Conservation (phyloP, 2,888 invertebrate species). For the Epistrophe eligans region DNA sequence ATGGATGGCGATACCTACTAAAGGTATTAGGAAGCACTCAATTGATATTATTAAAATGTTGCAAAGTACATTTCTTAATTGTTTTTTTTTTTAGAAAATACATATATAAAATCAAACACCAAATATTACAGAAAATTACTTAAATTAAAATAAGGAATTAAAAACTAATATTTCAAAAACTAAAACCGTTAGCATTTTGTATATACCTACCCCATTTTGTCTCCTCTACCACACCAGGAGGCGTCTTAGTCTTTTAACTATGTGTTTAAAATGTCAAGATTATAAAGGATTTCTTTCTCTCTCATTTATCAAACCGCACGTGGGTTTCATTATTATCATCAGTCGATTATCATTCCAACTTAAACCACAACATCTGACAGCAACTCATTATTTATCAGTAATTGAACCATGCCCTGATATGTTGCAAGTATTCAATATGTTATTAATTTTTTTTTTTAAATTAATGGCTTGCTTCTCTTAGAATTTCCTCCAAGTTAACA, state of each 20-base stretch:
- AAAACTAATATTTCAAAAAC: too few species aligned
- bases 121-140: too few species aligned
- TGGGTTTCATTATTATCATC: background rate
- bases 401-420: slow-evolving; percentile 22
- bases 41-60: too few species aligned
- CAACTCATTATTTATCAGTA: slow-evolving; percentile 38
- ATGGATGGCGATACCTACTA: too few species aligned
- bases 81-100: too few species aligned
- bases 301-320: background rate
- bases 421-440: slow-evolving; percentile 3
- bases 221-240: background rate
- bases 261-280: background rate
- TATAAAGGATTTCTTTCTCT: background rate
- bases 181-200: too few species aligned
- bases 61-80: too few species aligned
- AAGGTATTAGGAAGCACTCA: too few species aligned
- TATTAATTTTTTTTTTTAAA: background rate
- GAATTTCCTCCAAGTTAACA: slow-evolving; percentile 31
- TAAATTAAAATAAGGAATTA: too few species aligned
- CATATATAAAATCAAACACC: too few species aligned
- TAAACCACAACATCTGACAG: slow-evolving; percentile 11
- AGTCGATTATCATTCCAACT: background rate
- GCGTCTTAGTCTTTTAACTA: background rate
- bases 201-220: too few species aligned
- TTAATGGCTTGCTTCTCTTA: slow-evolving; percentile 4